Evolutionary conservation across 2,888 invertebrate species (phyloP).

Genomic region (Chromoteleia sp.): DNA sequence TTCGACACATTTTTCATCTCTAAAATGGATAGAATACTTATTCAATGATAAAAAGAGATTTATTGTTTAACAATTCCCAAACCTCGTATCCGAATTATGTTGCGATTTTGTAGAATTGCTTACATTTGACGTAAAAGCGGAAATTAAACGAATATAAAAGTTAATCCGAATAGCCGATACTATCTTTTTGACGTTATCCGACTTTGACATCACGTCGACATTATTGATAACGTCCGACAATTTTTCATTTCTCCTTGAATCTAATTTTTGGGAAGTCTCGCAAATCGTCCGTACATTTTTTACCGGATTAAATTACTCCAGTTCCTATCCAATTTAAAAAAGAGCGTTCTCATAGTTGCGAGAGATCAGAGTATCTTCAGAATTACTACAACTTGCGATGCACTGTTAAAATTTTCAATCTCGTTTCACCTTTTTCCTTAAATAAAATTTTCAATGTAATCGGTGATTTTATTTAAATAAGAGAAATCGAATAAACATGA

Average conservation of each 20-base stretch:
- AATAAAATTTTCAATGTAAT: neutral
- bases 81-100: too few relatives aligned
- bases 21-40: neutral
- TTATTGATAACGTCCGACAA: slow-evolving; percentile 8
- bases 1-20: neutral
- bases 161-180: slow-evolving; percentile 2
- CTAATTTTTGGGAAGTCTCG: slow-evolving; percentile 25
- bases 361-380: too few relatives aligned
- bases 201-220: slow-evolving; percentile 10
- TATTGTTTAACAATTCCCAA: slow-evolving; percentile 11
- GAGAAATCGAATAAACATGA: neutral
- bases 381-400: too few relatives aligned
- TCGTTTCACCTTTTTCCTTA: neutral
- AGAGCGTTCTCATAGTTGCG: too few relatives aligned
- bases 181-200: slow-evolving; percentile 9
- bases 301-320: neutral
- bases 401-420: too few relatives aligned
- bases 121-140: slow-evolving; percentile 12
- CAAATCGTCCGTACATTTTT: slow-evolving; percentile 38
- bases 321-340: neutral
- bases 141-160: slow-evolving; percentile 29
- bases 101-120: too few relatives aligned
- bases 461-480: neutral
- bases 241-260: slow-evolving; percentile 12
- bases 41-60: neutral